These are phyloP conservation scores for Scaptomyza hsui DNA, from an alignment of 1,140 invertebrate genomes.

Conservation along the genomic window DNA sequence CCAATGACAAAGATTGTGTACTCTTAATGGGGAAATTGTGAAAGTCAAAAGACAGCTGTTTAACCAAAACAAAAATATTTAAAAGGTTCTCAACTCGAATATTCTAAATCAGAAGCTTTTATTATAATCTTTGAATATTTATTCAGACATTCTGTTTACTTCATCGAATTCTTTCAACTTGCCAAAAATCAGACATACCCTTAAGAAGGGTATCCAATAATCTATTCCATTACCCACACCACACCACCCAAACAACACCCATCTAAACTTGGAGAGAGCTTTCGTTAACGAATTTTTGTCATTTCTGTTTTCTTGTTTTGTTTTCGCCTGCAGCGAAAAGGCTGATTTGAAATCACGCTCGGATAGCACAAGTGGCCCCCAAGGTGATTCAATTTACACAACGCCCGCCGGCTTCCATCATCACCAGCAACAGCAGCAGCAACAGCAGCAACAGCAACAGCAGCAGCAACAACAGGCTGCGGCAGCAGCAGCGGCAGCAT, in stretches of 20 bases:
- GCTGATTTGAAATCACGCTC: constrained; percentile 84
- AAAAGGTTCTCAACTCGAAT: too few species aligned
- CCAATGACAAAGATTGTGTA: not conserved
- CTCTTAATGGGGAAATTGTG: not conserved
- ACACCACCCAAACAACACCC: not conserved
- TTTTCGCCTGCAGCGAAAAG: constrained; percentile 79
- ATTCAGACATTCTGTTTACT: not conserved
- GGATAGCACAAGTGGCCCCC: constrained; percentile 83
- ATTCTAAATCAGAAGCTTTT: too few species aligned
- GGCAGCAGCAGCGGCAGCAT: constrained; percentile 65
- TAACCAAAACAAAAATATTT: too few species aligned
- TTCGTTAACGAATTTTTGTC: constrained; percentile 61
- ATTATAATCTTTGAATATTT: too few species aligned
- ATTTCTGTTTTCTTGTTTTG: constrained; percentile 27
- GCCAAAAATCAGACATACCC: not conserved
- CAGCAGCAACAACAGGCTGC: constrained; percentile 57
- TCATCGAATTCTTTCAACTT: not conserved
- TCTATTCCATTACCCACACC: not conserved
- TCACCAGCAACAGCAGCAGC: constrained; percentile 79
- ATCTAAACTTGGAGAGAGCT: constrained; percentile 49
- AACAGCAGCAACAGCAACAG: constrained; percentile 73
- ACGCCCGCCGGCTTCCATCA: constrained; percentile 84
- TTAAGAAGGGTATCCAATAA: not conserved
- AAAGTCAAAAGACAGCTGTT: too few species aligned
- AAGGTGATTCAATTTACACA: constrained; percentile 84